These are phyloP conservation scores for Pyxicephalus adspersus DNA, from an alignment of 2,113 vertebrate species.

Conservation along the genomic window DNA sequence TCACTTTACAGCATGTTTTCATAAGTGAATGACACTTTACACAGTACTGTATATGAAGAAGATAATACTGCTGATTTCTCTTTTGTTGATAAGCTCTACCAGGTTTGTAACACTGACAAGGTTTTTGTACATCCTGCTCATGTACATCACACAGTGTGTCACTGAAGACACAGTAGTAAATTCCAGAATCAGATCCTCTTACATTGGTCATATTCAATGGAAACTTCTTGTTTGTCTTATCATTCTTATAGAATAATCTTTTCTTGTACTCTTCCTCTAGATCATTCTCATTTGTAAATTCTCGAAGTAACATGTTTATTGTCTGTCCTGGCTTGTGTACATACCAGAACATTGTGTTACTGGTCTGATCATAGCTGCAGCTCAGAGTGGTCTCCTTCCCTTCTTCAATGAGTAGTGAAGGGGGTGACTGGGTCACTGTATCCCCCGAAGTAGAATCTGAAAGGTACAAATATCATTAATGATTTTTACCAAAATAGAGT, in stretches of 20 bases:
- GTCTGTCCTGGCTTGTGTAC: slow-evolving; percentile 26
- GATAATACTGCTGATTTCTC: no score
- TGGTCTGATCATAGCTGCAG: slow-evolving; percentile 29
- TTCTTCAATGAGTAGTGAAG: not conserved
- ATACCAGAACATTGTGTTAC: slow-evolving; percentile 32
- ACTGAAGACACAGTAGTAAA: slow-evolving; percentile 50
- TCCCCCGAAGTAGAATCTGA: slow-evolving; percentile 7
- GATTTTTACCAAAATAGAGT: no score
- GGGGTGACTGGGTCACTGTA: slow-evolving; percentile 25
- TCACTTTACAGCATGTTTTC: no score
- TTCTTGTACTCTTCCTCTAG: slow-evolving; percentile 27
- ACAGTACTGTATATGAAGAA: no score
- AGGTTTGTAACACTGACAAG: no score
- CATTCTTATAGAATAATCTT: not conserved
- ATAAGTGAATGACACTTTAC: no score
- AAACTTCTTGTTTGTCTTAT: slow-evolving; percentile 1
- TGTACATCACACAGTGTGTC: slow-evolving; percentile 34
- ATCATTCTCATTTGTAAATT: not conserved
- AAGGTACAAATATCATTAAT: not conserved
- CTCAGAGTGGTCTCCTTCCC: not conserved
- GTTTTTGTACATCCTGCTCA: slow-evolving; percentile 29
- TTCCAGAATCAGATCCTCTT: not conserved
- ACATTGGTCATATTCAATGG: slow-evolving; percentile 12
- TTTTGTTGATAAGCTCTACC: no score
- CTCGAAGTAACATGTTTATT: not conserved